Evolutionary conservation across 2,797 vertebrate genomes (phyloP), one percentile per base, ranked within the genome.

Genomic region (Micropoecilia bifurca): DNA sequence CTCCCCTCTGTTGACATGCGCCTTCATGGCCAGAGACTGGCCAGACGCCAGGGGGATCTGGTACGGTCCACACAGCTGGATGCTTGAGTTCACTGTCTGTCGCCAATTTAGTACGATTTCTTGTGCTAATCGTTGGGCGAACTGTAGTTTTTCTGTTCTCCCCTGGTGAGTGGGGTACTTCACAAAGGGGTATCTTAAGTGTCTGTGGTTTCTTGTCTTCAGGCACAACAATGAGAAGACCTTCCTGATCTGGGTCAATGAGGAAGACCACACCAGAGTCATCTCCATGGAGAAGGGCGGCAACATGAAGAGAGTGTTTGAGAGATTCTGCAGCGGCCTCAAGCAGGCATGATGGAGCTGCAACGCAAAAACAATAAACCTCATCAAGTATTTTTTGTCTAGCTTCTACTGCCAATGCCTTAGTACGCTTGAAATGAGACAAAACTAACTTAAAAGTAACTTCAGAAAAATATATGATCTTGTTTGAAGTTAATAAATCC

Each of bases 271-370:
- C 92, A 99, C 97, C 86, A 95, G 98, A 87, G 97, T 99, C 83
- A 99, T 99, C 94, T 99, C 98, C 83, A 99, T 99, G 98, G 98
- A 99, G 93, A 99, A 97, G 77, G 97, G 98, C n/a, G 98, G 98
- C 92, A 99, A 99, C 90, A 99, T 99, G 98, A 97, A 97, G 88
- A 92, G 97, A 22, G 98, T 99, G 78, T 99, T 99, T 83, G 98
- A 99, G 88, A 95, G 97, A 30, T 99, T 99, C 96, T 99, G 98
- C 90, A 95, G 92, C 41, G 98, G 98, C 84, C 96, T 99, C 43
- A 96, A 97, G 89, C 96, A 99, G 96, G 98, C 98, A 84, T 18
- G 6, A 25, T n/a, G 61, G 39, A 75, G 3, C 46, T 14, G 14
- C 46, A 16, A 47, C 1, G 46, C 48, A 8, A 22, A 8, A 22